phyloP scores from a whole-genome alignment of 2,113 vertebrate species.

The Onychostoma macrolepis region DNA sequence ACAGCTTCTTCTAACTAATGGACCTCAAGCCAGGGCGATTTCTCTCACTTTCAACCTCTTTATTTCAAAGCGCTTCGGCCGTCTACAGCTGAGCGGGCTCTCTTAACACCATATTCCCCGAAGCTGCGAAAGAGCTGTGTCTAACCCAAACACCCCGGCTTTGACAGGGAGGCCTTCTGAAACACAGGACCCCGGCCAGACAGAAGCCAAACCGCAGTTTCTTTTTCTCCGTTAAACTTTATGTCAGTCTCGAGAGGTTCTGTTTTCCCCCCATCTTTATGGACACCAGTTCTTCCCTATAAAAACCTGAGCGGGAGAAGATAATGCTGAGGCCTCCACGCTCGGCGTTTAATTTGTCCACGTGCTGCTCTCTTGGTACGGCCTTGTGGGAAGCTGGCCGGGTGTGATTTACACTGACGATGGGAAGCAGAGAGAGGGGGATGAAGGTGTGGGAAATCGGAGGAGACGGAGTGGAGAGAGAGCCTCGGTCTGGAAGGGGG shows the following conservation, averaged over 20 bases:
- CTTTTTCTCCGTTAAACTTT: constrained; percentile 65
- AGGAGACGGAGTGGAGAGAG: constrained; percentile 32
- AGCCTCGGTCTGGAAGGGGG: constrained; percentile 19
- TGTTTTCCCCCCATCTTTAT: constrained; percentile 25
- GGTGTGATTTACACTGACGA: constrained; percentile 25
- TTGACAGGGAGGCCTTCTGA: constrained; percentile 44
- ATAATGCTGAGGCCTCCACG: constrained; percentile 54
- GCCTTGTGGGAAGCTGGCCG: constrained; percentile 16
- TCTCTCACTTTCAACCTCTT: constrained; percentile 43
- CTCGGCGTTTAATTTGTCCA: constrained; percentile 39
- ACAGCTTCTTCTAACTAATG: constrained; percentile 41
- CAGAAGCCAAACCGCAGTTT: constrained; percentile 67
- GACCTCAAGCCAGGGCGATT: constrained; percentile 26
- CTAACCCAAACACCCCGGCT: constrained; percentile 27
- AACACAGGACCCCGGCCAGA: constrained; percentile 42
- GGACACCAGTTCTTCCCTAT: constrained; percentile 48
- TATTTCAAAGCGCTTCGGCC: constrained; percentile 42
- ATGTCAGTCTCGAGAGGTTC: constrained; percentile 49
- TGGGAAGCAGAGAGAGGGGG: constrained; percentile 1
- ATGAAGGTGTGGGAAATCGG: constrained; percentile 33
- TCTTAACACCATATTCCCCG: constrained; percentile 35
- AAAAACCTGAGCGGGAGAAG: constrained; percentile 40
- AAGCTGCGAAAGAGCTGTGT: constrained; percentile 42
- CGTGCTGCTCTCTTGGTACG: constrained; percentile 15
- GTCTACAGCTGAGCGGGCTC: constrained; percentile 42